Conservation (phyloP, 1,140 invertebrate species). For the Dermatophagoides farinae region DNA sequence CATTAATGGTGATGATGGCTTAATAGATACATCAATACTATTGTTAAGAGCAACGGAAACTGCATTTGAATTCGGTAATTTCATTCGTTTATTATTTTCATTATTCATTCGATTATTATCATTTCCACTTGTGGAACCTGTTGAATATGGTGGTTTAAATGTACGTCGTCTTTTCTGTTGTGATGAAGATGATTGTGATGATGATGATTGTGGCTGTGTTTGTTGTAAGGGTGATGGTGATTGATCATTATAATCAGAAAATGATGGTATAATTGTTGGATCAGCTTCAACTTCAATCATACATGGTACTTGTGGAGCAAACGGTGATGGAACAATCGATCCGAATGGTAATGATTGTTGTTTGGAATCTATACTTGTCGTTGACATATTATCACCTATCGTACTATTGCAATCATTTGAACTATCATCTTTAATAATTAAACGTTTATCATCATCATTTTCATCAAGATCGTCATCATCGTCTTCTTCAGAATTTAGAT, state of each 20-base stretch:
- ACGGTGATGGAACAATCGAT: neutral
- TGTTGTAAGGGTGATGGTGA: neutral
- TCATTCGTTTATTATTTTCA: neutral
- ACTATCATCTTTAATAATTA: conserved; percentile 4
- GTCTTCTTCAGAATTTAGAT: neutral
- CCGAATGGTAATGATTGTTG: neutral
- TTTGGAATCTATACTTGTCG: neutral
- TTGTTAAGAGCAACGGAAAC: neutral
- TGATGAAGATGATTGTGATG: neutral
- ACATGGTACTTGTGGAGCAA: conserved; percentile 6
- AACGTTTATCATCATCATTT: neutral
- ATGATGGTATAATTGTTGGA: conserved; percentile 12
- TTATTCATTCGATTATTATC: neutral
- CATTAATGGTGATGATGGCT: conserved; percentile 9
- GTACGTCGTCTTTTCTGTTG: neutral
- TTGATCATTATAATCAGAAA: conserved; percentile 2
- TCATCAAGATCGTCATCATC: conserved; percentile 2
- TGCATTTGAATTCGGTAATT: neutral
- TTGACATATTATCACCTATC: neutral
- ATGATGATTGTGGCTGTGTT: neutral
- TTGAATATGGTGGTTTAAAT: neutral
- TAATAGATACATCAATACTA: conserved; percentile 1
- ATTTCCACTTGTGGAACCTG: neutral
- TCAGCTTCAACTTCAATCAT: conserved; percentile 14
- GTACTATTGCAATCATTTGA: neutral